phyloP scores from a whole-genome alignment of 2,113 vertebrate species.

The Himantopus leucocephalus region DNA sequence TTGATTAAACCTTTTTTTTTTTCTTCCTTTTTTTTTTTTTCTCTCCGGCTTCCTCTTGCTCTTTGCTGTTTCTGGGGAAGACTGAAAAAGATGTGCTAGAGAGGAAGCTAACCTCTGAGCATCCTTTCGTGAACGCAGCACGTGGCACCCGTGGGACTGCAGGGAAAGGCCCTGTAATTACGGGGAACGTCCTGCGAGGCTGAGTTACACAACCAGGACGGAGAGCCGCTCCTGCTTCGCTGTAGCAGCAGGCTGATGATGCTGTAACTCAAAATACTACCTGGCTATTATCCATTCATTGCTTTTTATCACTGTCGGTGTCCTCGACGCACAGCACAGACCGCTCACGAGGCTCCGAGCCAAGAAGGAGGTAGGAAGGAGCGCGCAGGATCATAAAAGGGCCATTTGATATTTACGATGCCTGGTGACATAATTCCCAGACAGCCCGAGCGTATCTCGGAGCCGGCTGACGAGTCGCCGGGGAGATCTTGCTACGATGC shows the following conservation, averaged over 20 bases:
- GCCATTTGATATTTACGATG: background rate
- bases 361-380: background rate
- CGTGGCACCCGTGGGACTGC: background rate
- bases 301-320: background rate
- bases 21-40: background rate
- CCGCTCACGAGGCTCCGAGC: background rate
- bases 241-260: background rate
- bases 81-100: background rate
- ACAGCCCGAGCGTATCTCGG: rapidly evolving
- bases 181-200: background rate
- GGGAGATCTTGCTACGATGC: background rate
- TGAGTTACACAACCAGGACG: background rate
- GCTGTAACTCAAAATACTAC: background rate
- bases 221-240: background rate
- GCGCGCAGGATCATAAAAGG: background rate
- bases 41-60: background rate
- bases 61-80: slow-evolving; percentile 15
- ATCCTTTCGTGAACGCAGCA: background rate
- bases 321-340: background rate
- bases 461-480: rapidly evolving
- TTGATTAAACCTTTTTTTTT: slow-evolving; percentile 8
- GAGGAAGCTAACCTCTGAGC: background rate
- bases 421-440: slow-evolving; percentile 40
- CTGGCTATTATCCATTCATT: slow-evolving; percentile 18
- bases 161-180: slow-evolving; percentile 16